Conservation (phyloP, 2,113 vertebrate genomes). For the Gobio gobio region DNA sequence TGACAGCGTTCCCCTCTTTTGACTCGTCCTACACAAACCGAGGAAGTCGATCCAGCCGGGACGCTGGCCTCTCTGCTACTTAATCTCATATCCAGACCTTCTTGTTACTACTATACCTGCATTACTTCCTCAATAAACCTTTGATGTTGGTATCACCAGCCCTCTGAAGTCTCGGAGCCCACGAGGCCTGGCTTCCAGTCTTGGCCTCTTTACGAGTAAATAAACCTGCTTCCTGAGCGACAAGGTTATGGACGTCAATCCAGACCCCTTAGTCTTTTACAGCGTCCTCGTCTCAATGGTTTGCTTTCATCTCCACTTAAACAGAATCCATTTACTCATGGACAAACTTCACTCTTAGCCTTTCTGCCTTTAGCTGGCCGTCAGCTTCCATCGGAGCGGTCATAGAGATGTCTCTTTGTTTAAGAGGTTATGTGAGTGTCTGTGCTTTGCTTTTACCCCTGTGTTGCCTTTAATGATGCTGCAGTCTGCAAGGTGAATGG, state of each 20-base stretch:
- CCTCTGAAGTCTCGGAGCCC: conserved; percentile 37
- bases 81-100: conserved; percentile 56
- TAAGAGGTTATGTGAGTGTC: conserved; percentile 30
- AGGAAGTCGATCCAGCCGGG: conserved; percentile 16
- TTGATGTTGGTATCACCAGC: conserved; percentile 21
- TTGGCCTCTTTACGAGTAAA: conserved; percentile 35
- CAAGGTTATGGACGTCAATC: conserved; percentile 32
- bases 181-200: neutral
- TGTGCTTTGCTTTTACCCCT: conserved; percentile 35
- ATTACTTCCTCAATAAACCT: conserved; percentile 58
- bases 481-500: conserved; percentile 36
- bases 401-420: conserved; percentile 43
- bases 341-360: conserved; percentile 14
- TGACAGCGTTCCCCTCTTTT: neutral
- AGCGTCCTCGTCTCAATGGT: conserved; percentile 33
- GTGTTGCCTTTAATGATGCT: conserved; percentile 45
- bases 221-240: conserved; percentile 42
- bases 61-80: conserved; percentile 17
- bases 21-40: neutral
- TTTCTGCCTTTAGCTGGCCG: conserved; percentile 40
- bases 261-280: conserved; percentile 51
- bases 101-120: conserved; percentile 26
- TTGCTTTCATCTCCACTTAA: conserved; percentile 59
- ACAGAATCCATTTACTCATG: conserved; percentile 55
- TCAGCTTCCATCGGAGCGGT: conserved; percentile 35